phyloP scores from a whole-genome alignment of 2,888 invertebrate genomes.

The Mesochorus sp. region DNA sequence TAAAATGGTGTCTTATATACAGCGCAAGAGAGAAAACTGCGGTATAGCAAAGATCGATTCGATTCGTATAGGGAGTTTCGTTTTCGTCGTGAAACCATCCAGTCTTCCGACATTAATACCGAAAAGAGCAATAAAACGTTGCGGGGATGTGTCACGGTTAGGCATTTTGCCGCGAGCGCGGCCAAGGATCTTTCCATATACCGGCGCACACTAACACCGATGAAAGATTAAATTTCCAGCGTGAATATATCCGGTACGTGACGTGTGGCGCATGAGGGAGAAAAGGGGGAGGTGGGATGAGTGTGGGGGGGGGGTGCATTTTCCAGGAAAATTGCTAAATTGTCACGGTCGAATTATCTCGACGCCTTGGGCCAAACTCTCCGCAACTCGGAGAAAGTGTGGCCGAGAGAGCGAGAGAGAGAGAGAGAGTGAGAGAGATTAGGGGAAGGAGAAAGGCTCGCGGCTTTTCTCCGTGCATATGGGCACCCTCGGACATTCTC shows the following conservation, averaged over 20 bases:
- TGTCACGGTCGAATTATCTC: constrained; percentile 62
- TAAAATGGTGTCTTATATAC: too few relatives aligned
- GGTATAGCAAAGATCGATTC: constrained; percentile 22
- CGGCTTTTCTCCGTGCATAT: constrained; percentile 67
- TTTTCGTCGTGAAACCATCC: constrained; percentile 52
- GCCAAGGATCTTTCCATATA: constrained; percentile 7
- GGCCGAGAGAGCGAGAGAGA: neutral
- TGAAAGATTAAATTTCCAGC: constrained; percentile 60
- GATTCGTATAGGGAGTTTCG: constrained; percentile 25
- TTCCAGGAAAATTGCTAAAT: constrained; percentile 62
- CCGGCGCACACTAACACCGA: neutral
- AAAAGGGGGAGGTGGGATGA: neutral
- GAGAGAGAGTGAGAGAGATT: constrained; percentile 63
- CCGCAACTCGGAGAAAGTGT: neutral
- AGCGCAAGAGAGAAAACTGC: constrained; percentile 3
- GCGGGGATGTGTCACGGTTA: constrained; percentile 28
- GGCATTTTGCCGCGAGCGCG: constrained; percentile 22
- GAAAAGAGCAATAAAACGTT: constrained; percentile 54
- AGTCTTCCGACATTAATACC: constrained; percentile 54
- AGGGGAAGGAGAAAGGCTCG: constrained; percentile 56
- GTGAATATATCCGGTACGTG: constrained; percentile 59
- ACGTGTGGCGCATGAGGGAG: too few relatives aligned
- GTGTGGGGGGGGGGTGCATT: constrained; percentile 28
- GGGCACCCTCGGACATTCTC: constrained; percentile 72
- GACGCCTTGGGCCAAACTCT: constrained; percentile 54